These are phyloP conservation scores for Gallinago undulata DNA, from an alignment of 2,113 vertebrate species.

Conservation along the genomic window DNA sequence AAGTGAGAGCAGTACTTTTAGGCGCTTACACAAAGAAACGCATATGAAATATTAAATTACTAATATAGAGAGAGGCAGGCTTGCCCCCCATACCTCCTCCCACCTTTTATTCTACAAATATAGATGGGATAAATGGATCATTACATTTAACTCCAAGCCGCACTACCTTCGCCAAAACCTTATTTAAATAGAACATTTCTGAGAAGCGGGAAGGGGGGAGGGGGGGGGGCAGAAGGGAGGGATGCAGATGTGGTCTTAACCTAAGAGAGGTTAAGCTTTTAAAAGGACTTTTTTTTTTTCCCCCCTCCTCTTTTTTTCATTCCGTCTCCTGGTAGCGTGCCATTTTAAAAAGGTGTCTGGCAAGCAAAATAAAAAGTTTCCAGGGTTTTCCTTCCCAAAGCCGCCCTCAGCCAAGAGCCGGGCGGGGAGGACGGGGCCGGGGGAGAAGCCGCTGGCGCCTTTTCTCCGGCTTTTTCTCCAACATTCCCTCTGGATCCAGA, in stretches of 20 bases:
- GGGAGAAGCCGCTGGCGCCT: neutral
- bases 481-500: neutral
- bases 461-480: neutral
- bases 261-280: slow-evolving; percentile 13
- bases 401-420: neutral
- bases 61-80: neutral
- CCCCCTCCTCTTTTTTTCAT: neutral
- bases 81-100: neutral
- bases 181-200: slow-evolving; percentile 36
- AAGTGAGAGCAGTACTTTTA: neutral
- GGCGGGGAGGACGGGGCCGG: neutral
- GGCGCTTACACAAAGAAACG: neutral
- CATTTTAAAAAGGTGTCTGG: slow-evolving; percentile 44
- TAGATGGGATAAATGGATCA: slow-evolving; percentile 11
- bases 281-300: neutral
- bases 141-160: slow-evolving; percentile 19
- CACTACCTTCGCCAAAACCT: slow-evolving; percentile 13
- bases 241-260: slow-evolving; percentile 19
- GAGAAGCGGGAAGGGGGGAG: neutral
- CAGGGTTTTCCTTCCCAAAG: slow-evolving; percentile 39
- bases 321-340: slow-evolving; percentile 52
- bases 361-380: slow-evolving; percentile 58
- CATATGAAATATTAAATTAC: neutral
- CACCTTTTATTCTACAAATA: slow-evolving; percentile 3
- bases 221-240: neutral